A percentile compares a stretch with the other conserved stretches of the same genome.
Conservation (phyloP, 2,113 vertebrate species). For the Alligator sinensis region DNA sequence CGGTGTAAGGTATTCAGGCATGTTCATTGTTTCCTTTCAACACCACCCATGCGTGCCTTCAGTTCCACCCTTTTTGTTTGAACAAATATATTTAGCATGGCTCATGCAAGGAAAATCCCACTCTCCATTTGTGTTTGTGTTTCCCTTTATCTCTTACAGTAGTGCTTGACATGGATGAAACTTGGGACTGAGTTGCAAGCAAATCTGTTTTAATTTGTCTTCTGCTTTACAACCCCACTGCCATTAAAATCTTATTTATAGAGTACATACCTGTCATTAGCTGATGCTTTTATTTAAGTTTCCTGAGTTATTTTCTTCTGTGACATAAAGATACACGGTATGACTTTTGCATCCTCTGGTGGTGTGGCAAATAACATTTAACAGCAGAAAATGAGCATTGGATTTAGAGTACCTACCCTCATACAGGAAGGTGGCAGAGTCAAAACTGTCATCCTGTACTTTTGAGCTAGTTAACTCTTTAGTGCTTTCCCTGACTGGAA, state of each 20-base stretch:
- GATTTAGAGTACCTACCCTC: neutral
- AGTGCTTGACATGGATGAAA: conserved; percentile 58
- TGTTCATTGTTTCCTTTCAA: conserved; percentile 45
- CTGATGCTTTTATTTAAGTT: neutral
- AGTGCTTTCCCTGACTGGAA: neutral
- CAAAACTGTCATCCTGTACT: neutral
- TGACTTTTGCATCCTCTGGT: conserved; percentile 4
- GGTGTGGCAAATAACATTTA: neutral
- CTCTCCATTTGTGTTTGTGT: conserved; percentile 39
- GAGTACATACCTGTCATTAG: neutral
- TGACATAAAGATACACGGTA: neutral
- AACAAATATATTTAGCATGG: conserved; percentile 49
- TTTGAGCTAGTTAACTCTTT: neutral
- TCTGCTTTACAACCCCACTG: conserved; percentile 61
- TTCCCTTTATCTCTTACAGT: conserved; percentile 63
- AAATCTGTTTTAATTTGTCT: conserved; percentile 58
- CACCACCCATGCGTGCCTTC: conserved; percentile 60
- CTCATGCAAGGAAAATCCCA: conserved; percentile 71
- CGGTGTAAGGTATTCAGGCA: conserved; percentile 21
- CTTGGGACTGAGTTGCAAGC: conserved; percentile 50
- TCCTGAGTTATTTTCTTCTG: neutral
- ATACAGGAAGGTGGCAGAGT: neutral
- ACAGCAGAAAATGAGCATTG: neutral
- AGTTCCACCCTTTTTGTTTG: conserved; percentile 64
- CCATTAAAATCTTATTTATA: conserved; percentile 39